Conservation (phyloP, 2,797 vertebrate genomes). For the Sebastes trivittatus region DNA sequence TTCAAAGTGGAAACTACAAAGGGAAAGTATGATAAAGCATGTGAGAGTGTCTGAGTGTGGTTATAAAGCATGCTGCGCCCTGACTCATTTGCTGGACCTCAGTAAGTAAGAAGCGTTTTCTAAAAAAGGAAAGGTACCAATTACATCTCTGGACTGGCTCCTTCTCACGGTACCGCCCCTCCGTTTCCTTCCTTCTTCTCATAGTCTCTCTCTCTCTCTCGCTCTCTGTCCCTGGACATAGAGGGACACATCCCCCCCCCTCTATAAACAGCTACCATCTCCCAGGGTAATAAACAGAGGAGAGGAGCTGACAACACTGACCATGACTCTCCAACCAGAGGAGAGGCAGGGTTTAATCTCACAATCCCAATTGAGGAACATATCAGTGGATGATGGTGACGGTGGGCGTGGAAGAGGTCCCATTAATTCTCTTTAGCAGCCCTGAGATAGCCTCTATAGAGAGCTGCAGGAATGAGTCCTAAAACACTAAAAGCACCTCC, state of each 20-base stretch:
- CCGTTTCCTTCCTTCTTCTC: conserved; percentile 57
- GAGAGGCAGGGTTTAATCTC: conserved; percentile 30
- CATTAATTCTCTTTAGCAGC: neutral
- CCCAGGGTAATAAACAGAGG: conserved; percentile 54
- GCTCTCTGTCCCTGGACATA: conserved; percentile 24
- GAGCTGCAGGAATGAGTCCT: too few species aligned
- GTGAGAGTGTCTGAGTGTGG: conserved; percentile 66
- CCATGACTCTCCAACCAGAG: conserved; percentile 31
- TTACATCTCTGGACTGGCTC: conserved; percentile 68
- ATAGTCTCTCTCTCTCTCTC: neutral
- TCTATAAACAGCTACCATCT: conserved; percentile 55
- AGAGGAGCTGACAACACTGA: conserved; percentile 30
- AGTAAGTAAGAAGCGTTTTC: conserved; percentile 65
- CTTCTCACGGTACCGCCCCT: conserved; percentile 61
- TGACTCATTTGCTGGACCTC: conserved; percentile 75
- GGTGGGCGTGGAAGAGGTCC: too few species aligned
- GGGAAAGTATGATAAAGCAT: conserved; percentile 67
- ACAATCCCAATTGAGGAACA: conserved; percentile 1
- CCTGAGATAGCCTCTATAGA: neutral
- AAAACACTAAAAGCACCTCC: too few species aligned
- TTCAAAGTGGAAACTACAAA: conserved; percentile 77
- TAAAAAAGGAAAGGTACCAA: conserved; percentile 80
- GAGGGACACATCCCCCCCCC: conserved; percentile 30
- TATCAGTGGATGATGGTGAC: too few species aligned
- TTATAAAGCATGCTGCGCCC: conserved; percentile 52